Evolutionary conservation across 2,113 vertebrate genomes (phyloP), one percentile per base, ranked within the genome.

Genomic region (Urocolius indicus): DNA sequence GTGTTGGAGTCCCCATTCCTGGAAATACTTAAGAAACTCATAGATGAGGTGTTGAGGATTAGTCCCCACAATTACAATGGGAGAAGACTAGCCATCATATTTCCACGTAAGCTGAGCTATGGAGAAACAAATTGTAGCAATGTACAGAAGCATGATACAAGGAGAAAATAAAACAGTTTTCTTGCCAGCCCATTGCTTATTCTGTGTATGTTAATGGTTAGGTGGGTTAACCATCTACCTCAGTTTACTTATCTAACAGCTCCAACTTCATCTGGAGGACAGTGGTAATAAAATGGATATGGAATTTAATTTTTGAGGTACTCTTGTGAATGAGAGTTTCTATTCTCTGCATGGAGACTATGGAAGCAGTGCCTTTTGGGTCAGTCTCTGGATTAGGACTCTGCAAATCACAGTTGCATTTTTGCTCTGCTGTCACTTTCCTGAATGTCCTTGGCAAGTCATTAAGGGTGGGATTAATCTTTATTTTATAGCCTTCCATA

Each of bases 171-270:
- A 85, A 52, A 16, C 9, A 8, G 5, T 61, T 72, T 81, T 92
- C 32, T 80, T 85, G 16, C 18, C 23, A n/a, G 12, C 0, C 23
- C n/a, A 30, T 36, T 43, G n/a, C 7, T 89, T 83, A 36, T 29
- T 81, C 19, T 3, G 38, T 21, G 1, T 5, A 16, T 18, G 13
- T 2, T 69, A 36, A 19, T 1, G 4, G 9, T 46, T 55, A 9
- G 5, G 6, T 36, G 21, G 14, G 49, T 83, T 79, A 20, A 61
- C 15, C 0, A 1, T 43, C 32, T 57, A 38, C 26, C 18, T 74
- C 43, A 23, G 5, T 77, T 81, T 89, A 30, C 6, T 68, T 10
- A 10, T 49, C 21, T 48, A 52, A 51, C 2, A 58, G 16, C 4
- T 38, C 52, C 65, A 46, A 49, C 17, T 43, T 84, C 22, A n/a